Evolutionary conservation across 1,140 invertebrate genomes (phyloP).

Genomic region (Manduca sexta): DNA sequence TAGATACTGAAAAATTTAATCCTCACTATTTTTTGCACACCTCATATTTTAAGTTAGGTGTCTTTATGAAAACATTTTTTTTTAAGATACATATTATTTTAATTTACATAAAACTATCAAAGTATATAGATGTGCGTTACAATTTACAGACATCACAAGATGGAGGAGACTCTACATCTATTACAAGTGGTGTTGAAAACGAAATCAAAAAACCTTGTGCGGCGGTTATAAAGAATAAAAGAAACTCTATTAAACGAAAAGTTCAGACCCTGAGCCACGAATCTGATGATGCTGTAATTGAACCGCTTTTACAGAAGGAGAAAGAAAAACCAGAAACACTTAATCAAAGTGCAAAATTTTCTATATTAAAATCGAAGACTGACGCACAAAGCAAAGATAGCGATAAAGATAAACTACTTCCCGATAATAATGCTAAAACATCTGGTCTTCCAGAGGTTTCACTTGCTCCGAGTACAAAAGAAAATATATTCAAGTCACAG

Average conservation of each 20-base stretch:
- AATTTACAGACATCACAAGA: conserved; percentile 52
- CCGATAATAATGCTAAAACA: conserved; percentile 20
- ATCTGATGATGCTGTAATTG: conserved; percentile 58
- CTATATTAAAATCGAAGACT: conserved; percentile 55
- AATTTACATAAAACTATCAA: background rate
- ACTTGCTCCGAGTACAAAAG: conserved; percentile 8
- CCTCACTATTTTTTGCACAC: no score
- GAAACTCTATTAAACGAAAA: conserved; percentile 59
- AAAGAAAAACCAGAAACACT: conserved; percentile 40
- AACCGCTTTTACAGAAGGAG: conserved; percentile 60
- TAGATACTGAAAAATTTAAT: no score
- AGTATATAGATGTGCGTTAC: background rate
- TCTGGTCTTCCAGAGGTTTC: no score
- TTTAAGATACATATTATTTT: no score
- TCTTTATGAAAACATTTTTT: no score
- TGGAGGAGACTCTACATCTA: conserved; percentile 51
- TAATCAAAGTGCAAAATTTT: conserved; percentile 59
- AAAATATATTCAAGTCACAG: conserved; percentile 13
- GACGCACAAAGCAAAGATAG: conserved; percentile 31
- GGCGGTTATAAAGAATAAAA: conserved; percentile 57
- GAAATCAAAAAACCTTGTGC: conserved; percentile 50
- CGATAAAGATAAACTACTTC: conserved; percentile 23
- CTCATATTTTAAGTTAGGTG: no score
- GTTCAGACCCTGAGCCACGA: conserved; percentile 55
- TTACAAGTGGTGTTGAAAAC: conserved; percentile 59